Evolutionary conservation across 2,797 vertebrate genomes (phyloP).

Genomic region (Lerista edwardsae): DNA sequence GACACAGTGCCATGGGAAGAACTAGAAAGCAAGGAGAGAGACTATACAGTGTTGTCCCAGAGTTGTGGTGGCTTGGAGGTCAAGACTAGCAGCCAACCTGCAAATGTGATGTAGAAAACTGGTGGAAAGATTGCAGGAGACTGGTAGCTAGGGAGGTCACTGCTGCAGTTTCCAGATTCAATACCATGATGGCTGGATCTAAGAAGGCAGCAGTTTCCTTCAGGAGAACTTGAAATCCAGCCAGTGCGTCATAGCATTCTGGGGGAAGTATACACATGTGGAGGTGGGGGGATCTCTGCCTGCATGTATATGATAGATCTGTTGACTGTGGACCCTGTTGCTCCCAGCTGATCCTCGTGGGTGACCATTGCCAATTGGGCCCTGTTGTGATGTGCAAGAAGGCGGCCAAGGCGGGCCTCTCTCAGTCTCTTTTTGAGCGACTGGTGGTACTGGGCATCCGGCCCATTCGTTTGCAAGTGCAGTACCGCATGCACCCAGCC

Average conservation of each 20-base stretch:
- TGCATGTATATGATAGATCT: background rate
- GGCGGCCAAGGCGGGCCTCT: constrained; percentile 95
- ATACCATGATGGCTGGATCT: background rate
- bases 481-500: constrained; percentile 98
- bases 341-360: constrained; percentile 92
- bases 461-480: constrained; percentile 96
- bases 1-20: background rate
- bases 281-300: background rate
- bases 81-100: background rate
- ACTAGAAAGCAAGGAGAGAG: background rate
- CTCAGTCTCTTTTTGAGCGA: constrained; percentile 96
- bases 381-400: constrained; percentile 99
- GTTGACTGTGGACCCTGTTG: background rate
- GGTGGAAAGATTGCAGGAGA: background rate
- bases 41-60: too few relatives aligned
- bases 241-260: too few relatives aligned
- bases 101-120: background rate
- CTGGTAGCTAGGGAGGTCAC: too few relatives aligned
- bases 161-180: background rate
- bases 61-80: background rate
- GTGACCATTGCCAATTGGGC: constrained; percentile 97
- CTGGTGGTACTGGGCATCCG: constrained; percentile 96
- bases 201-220: background rate
- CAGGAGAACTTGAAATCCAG: background rate
- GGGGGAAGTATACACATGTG: too few relatives aligned